Evolutionary conservation across 2,797 vertebrate species (phyloP).

Genomic region (Psittacula derbiana): DNA sequence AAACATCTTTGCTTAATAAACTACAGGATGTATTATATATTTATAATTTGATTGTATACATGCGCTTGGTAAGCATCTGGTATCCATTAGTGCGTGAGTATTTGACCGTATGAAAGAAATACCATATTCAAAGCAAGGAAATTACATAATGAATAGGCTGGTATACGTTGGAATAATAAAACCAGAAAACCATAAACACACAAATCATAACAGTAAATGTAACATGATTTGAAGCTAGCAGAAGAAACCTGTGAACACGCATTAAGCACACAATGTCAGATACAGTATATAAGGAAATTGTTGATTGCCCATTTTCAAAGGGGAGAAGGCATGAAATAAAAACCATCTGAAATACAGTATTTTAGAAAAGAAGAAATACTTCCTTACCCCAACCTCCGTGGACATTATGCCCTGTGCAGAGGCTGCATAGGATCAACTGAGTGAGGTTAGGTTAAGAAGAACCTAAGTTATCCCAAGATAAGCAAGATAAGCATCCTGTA

Average conservation of each 20-base stretch:
- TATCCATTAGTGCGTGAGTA: background rate
- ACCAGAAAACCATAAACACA: background rate
- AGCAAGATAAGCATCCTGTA: background rate
- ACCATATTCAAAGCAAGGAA: background rate
- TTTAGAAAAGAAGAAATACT: background rate
- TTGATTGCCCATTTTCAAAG: background rate
- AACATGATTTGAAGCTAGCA: background rate
- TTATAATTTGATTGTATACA: background rate
- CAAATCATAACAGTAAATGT: background rate
- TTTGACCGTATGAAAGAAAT: constrained; percentile 12
- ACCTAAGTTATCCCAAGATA: background rate
- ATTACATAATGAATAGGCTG: background rate
- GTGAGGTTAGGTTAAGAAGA: background rate
- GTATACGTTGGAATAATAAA: background rate
- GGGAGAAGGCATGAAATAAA: background rate
- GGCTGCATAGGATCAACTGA: background rate
- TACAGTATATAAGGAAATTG: background rate
- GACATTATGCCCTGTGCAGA: background rate
- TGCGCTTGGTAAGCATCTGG: background rate
- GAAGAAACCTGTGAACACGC: background rate
- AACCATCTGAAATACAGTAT: background rate
- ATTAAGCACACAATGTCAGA: background rate
- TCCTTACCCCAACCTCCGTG: accelerated
- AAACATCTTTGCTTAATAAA: background rate
- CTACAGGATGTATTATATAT: background rate